Evolutionary conservation across 2,113 vertebrate genomes (phyloP).

Genomic region (Pterocles gutturalis): DNA sequence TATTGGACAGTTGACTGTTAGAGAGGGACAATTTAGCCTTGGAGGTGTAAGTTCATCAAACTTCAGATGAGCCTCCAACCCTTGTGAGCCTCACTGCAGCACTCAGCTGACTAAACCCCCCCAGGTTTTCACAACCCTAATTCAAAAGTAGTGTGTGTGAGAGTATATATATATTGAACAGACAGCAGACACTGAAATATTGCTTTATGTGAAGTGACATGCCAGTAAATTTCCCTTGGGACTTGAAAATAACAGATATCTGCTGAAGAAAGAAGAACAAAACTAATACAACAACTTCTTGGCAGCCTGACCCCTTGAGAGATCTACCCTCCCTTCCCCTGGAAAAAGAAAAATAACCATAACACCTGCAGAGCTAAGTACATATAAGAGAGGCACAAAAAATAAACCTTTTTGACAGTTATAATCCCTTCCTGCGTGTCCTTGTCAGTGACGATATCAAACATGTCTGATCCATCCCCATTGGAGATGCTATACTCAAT

Average conservation of each 20-base stretch:
- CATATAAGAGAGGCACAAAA: conserved; percentile 44
- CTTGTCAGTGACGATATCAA: conserved; percentile 92
- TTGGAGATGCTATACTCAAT: conserved; percentile 88
- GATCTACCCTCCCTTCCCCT: not conserved
- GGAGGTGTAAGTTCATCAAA: not conserved
- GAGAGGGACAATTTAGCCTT: not conserved
- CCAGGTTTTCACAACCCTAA: conserved; percentile 10
- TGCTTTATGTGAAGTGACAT: conserved; percentile 56
- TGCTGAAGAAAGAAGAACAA: conserved; percentile 35
- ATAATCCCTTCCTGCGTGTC: conserved; percentile 94
- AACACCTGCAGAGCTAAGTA: conserved; percentile 35
- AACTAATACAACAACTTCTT: conserved; percentile 45
- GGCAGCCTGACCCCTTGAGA: conserved; percentile 41
- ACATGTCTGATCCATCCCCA: conserved; percentile 87
- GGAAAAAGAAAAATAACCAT: conserved; percentile 10
- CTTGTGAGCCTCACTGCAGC: not conserved
- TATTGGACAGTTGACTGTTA: not conserved
- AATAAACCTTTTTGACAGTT: conserved; percentile 90
- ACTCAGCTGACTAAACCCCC: not conserved
- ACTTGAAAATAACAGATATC: conserved; percentile 45
- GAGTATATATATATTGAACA: conserved; percentile 7
- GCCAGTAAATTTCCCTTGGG: conserved; percentile 38
- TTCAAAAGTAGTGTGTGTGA: conserved; percentile 9
- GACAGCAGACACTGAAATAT: conserved; percentile 30
- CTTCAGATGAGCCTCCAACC: not conserved